These are phyloP conservation scores for Plecturocebus donacophilus DNA, from an alignment of 2,113 vertebrate species.

Conservation along the genomic window DNA sequence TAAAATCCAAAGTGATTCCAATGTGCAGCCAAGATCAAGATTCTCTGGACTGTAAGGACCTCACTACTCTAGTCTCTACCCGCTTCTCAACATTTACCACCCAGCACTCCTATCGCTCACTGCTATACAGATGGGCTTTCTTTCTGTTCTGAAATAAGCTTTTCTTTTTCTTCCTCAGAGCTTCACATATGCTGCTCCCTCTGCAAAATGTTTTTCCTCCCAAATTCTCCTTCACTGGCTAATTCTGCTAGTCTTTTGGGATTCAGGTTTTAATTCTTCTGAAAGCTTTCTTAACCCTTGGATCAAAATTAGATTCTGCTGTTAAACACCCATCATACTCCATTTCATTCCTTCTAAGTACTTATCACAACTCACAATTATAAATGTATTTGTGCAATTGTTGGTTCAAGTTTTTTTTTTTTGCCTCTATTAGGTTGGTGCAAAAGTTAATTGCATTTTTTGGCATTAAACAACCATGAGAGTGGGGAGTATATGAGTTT, in stretches of 20 bases:
- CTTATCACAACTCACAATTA: background rate
- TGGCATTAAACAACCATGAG: background rate
- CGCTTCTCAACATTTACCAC: background rate
- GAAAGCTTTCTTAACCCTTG: background rate
- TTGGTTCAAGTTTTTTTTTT: background rate
- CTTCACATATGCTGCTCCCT: background rate
- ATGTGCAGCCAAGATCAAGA: background rate
- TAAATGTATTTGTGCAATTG: background rate
- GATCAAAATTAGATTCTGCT: conserved; percentile 5
- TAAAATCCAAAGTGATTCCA: background rate
- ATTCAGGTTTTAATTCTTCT: conserved; percentile 4
- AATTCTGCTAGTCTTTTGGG: background rate
- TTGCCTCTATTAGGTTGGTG: background rate
- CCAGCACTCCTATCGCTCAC: background rate
- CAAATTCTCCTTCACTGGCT: background rate
- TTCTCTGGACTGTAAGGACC: background rate
- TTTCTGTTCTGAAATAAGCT: background rate
- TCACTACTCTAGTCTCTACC: background rate
- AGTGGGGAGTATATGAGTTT: background rate
- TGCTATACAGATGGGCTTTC: background rate
- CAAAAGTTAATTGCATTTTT: no score
- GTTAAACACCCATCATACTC: background rate
- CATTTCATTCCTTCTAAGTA: background rate
- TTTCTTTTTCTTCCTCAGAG: background rate
- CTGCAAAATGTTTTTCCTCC: background rate